Evolutionary conservation across 2,888 invertebrate species (phyloP), one percentile per base, ranked within the genome.

Genomic region (Minunthozetes semirufus): DNA sequence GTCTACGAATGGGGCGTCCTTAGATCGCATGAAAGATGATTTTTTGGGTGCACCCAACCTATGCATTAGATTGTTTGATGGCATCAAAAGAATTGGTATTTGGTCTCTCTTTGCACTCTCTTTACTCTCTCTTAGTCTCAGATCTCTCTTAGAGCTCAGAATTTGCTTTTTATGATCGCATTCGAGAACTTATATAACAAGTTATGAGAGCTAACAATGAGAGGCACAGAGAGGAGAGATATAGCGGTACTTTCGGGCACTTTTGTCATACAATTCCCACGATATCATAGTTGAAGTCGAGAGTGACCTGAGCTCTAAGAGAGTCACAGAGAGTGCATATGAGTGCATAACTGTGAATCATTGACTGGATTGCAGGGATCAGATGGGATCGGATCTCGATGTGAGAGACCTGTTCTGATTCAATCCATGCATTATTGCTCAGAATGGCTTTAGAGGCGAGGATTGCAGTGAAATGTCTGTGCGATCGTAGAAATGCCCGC

Each of bases 361-460:
- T 38, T 38, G 46, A 68, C 38, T 68, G 8, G 3, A 22, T 42
- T 33, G 42, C 15, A 38, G 46, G 68, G 68, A 68, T 68, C 68
- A 68, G 46, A 68, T 22, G 38, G 68, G 68, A 66, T 61, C 27
- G 59, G 59, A 61, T 61, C 33, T 29, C 17, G 17, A 33, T 61
- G 33, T 33, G 61, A 61, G 61, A 68, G 68, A 68, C 68, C 68
- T 68, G 68, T 68, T 68, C n/a, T 46, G 15, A 68, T 68, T 68
- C 68, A 68, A 68, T 46, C 68, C 63, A 42, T 22, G 42, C n/a
- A 68, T 68, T 13, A 68, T 19, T 22, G 33, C 38, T 9, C 19
- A 19, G 22, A 68, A 38, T 27, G 4, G 27, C 38, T 38, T 33
- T 46, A 19, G 61, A 25, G 27, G 29, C 19, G 27, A 53, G 19